These are phyloP conservation scores for Temnothorax longispinosus DNA, from an alignment of 1,140 invertebrate species.

Conservation along the genomic window DNA sequence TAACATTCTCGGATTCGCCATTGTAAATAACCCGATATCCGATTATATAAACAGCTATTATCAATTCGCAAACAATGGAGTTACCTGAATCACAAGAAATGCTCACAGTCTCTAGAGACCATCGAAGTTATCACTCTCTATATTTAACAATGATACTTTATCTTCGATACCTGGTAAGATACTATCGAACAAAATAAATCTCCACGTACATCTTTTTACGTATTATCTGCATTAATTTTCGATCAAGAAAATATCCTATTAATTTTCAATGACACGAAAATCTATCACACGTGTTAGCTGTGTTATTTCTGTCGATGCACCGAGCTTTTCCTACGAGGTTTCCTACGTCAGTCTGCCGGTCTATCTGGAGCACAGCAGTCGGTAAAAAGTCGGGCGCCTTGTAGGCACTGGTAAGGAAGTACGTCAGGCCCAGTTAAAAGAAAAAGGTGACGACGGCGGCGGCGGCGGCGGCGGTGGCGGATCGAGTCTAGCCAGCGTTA, in stretches of 20 bases:
- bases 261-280: not conserved
- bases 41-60: not conserved
- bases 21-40: slow-evolving; percentile 21
- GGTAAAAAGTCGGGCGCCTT: slow-evolving; percentile 51
- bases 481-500: slow-evolving; percentile 44
- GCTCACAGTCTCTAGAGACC: not conserved
- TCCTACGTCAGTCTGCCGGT: not conserved
- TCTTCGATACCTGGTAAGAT: not conserved
- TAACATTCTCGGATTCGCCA: slow-evolving; percentile 16
- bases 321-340: slow-evolving; percentile 3
- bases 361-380: slow-evolving; percentile 46
- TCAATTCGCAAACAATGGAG: slow-evolving; percentile 34
- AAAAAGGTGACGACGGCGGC: slow-evolving; percentile 26
- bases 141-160: not conserved
- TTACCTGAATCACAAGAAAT: not conserved
- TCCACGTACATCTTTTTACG: not conserved
- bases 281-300: not conserved
- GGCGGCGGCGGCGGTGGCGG: not conserved
- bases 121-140: not conserved
- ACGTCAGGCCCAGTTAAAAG: slow-evolving; percentile 28
- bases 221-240: not conserved
- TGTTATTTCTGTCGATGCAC: slow-evolving; percentile 3
- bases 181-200: not conserved
- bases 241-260: not conserved
- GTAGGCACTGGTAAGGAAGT: slow-evolving; percentile 47